Evolutionary conservation across 2,888 invertebrate genomes (phyloP).

Genomic region (Scaptomyza cyrtandrae): DNA sequence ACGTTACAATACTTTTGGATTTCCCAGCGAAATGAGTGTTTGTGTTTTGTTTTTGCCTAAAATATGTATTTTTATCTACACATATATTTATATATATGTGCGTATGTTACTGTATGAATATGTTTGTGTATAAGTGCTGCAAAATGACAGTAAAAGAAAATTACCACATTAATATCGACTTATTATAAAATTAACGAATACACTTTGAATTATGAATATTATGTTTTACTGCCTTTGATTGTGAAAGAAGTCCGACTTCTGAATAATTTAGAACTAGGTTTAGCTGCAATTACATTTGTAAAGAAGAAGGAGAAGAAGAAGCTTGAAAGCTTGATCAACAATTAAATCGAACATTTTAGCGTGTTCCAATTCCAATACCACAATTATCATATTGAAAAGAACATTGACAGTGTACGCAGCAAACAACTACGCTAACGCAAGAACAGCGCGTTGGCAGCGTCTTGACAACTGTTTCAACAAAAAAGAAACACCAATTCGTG

Average conservation of each 20-base stretch:
- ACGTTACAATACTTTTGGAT: conserved; percentile 37
- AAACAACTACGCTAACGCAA: neutral
- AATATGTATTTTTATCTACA: conserved; percentile 11
- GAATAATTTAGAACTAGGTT: neutral
- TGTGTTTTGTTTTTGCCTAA: conserved; percentile 24
- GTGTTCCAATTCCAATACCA: conserved; percentile 22
- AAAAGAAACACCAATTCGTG: conserved; percentile 28
- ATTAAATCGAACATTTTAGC: conserved; percentile 15
- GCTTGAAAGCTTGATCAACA: conserved; percentile 9
- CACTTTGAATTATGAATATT: no score
- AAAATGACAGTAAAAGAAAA: conserved; percentile 24
- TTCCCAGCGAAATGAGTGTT: conserved; percentile 35
- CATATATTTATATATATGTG: conserved; percentile 8
- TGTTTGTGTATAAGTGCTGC: conserved; percentile 11
- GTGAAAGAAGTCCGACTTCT: no score
- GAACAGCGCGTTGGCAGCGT: neutral
- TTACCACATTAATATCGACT: neutral
- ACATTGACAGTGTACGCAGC: neutral
- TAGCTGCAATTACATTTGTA: neutral
- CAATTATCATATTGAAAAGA: conserved; percentile 21
- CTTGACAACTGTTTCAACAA: conserved; percentile 67
- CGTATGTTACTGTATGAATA: neutral
- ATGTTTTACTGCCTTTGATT: no score
- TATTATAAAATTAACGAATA: no score
- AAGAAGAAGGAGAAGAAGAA: neutral